Evolutionary conservation across 2,797 vertebrate species (phyloP).

Genomic region (Semotilus atromaculatus): DNA sequence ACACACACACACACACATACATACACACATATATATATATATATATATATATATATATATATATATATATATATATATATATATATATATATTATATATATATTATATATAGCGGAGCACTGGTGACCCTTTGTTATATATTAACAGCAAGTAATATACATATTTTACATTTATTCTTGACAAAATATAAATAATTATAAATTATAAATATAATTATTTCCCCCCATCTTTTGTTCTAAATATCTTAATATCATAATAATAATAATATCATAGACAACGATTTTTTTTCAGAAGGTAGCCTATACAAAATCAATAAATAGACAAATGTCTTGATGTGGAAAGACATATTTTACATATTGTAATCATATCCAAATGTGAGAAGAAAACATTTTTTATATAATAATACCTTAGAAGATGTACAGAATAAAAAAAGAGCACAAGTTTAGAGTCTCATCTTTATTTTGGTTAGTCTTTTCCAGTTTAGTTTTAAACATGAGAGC

Average conservation of each 20-base stretch:
- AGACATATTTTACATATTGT: not conserved
- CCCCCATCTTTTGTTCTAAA: not conserved
- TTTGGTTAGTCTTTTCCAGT: conserved; percentile 53
- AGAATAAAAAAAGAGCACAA: conserved; percentile 26
- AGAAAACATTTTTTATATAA: not conserved
- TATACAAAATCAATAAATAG: not conserved
- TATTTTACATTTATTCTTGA: not conserved
- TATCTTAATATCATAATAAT: not conserved
- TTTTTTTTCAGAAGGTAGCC: not conserved
- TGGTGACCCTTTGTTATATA: too few species aligned
- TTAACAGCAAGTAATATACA: too few species aligned
- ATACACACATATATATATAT: too few species aligned
- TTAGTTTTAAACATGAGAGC: conserved; percentile 82
- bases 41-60: too few species aligned
- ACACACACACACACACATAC: too few species aligned
- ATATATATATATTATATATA: too few species aligned
- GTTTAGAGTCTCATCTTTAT: conserved; percentile 48
- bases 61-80: too few species aligned
- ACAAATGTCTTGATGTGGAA: not conserved
- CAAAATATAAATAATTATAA: not conserved
- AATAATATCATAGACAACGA: too few species aligned
- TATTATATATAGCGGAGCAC: accelerated
- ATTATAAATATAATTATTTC: too few species aligned
- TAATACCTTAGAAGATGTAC: not conserved
- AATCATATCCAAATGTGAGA: not conserved